Evolutionary conservation across 35 echinoderm and acorn worm genomes (phyloP).

Genomic region (Lytechinus variegatus): DNA sequence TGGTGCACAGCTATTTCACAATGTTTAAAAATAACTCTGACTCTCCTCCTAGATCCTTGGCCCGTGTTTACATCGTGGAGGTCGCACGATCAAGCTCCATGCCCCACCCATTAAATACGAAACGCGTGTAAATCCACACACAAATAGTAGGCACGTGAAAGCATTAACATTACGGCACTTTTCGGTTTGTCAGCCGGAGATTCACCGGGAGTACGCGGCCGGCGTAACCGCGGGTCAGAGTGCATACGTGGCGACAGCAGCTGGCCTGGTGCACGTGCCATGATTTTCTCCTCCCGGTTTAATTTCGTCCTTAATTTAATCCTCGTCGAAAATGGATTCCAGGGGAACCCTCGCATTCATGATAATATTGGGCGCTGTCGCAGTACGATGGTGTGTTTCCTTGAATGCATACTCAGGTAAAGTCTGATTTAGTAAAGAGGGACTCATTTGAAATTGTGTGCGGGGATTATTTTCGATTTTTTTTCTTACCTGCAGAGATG

Average conservation of each 20-base stretch:
- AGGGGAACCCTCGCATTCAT: background rate
- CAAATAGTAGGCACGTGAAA: background rate
- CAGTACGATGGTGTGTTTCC: conserved; percentile 40
- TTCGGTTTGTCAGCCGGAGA: background rate
- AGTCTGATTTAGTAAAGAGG: too few species aligned
- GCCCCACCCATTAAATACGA: conserved; percentile 1
- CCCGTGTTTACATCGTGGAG: background rate
- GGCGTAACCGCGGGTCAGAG: background rate
- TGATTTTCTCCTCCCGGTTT: too few species aligned
- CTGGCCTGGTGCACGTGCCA: too few species aligned
- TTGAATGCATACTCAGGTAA: conserved; percentile 52
- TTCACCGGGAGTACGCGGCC: too few species aligned
- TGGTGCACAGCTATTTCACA: background rate
- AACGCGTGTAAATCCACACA: background rate
- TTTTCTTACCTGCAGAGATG: too few species aligned
- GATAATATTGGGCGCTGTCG: background rate
- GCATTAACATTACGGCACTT: background rate
- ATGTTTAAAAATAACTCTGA: background rate
- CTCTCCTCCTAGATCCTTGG: background rate
- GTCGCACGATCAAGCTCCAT: background rate
- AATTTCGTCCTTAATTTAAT: too few species aligned
- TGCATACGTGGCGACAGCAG: background rate
- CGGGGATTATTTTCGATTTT: too few species aligned
- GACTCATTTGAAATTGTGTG: too few species aligned
- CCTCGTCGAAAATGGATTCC: background rate